Conservation (phyloP, 2,797 vertebrate species). For the Takifugu rubripes region DNA sequence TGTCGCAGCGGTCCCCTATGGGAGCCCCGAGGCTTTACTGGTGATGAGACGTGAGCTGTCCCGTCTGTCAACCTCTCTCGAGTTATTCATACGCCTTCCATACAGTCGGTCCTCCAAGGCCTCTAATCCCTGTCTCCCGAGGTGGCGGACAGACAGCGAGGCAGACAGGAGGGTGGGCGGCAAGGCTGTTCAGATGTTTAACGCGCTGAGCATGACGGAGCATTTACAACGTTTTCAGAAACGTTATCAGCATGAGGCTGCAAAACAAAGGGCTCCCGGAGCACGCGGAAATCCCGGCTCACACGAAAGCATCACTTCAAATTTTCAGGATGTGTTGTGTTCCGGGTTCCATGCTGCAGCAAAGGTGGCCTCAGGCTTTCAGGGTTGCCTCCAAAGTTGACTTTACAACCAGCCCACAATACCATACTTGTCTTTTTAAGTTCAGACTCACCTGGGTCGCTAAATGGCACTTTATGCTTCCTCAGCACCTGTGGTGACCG, state of each 20-base stretch:
- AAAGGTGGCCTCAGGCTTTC: too few species aligned
- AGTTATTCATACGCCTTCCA: slow-evolving; percentile 77
- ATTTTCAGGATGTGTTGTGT: slow-evolving; percentile 6
- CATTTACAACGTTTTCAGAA: slow-evolving; percentile 60
- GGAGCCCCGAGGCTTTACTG: slow-evolving; percentile 78
- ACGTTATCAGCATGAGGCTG: slow-evolving; percentile 53
- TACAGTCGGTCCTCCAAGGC: slow-evolving; percentile 77
- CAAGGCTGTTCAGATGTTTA: slow-evolving; percentile 69
- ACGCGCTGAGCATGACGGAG: slow-evolving; percentile 68
- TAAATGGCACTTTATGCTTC: slow-evolving; percentile 43
- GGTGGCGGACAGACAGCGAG: slow-evolving; percentile 67
- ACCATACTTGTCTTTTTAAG: not conserved
- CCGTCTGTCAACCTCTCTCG: slow-evolving; percentile 80
- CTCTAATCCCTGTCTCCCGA: slow-evolving; percentile 79
- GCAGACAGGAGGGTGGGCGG: slow-evolving; percentile 69
- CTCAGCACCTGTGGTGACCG: slow-evolving; percentile 64
- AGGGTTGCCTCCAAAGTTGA: not conserved
- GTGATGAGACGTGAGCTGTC: slow-evolving; percentile 82
- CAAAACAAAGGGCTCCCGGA: slow-evolving; percentile 36
- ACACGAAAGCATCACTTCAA: slow-evolving; percentile 27
- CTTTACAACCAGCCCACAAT: not conserved
- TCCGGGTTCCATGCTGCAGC: slow-evolving; percentile 2
- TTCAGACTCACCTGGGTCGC: not conserved
- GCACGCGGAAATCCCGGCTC: slow-evolving; percentile 40
- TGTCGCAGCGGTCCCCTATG: slow-evolving; percentile 73